Evolutionary conservation across 2,113 vertebrate species (phyloP).

Genomic region (Gopherus flavomarginatus): DNA sequence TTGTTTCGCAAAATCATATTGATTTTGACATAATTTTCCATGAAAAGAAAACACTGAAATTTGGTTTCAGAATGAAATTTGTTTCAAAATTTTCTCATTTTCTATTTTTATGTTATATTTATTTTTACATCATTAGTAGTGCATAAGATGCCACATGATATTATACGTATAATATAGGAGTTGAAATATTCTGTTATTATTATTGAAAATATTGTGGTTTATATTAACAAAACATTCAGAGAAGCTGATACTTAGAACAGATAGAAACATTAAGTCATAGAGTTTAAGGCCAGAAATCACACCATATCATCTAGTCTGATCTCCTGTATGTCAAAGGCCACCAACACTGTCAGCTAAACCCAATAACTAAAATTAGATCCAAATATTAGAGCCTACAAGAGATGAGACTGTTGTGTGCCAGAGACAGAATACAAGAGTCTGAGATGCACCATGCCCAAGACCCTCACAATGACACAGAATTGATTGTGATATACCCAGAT

Average conservation of each 20-base stretch:
- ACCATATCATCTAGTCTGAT: neutral
- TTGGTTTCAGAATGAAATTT: neutral
- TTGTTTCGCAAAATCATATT: neutral
- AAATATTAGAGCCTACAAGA: neutral
- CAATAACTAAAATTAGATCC: neutral
- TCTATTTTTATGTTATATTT: neutral
- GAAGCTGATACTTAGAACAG: neutral
- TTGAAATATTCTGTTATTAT: neutral
- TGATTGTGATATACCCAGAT: neutral
- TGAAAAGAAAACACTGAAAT: neutral
- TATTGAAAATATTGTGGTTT: neutral
- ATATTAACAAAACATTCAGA: neutral
- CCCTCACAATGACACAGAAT: neutral
- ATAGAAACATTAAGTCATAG: neutral
- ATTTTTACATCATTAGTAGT: neutral
- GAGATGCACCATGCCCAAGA: neutral
- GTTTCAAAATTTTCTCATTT: neutral
- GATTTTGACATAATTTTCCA: neutral
- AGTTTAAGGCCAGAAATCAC: neutral
- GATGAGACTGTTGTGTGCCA: neutral
- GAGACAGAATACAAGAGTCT: neutral
- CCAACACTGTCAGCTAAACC: neutral
- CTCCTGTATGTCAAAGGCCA: neutral
- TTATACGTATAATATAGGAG: neutral
- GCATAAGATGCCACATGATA: neutral